Evolutionary conservation across 2,888 invertebrate genomes (phyloP).

Genomic region (Blera fallax): DNA sequence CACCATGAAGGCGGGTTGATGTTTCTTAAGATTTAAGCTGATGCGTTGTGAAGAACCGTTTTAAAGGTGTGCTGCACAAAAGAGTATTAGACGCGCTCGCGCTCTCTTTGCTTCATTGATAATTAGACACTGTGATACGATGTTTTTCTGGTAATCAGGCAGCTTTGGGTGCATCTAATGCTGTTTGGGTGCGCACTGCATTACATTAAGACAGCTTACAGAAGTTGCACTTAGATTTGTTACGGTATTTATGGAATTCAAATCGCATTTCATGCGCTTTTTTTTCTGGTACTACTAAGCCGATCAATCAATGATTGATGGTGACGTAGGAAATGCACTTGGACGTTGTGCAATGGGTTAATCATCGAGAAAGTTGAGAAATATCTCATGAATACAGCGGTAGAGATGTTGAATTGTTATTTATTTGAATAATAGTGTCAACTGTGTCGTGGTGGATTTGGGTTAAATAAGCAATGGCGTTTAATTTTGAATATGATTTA

Average conservation of each 20-base stretch:
- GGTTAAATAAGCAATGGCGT: neutral
- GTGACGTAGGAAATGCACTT: slow-evolving; percentile 36
- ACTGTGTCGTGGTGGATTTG: neutral
- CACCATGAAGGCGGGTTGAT: neutral
- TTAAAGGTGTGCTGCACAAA: neutral
- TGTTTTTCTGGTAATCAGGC: neutral
- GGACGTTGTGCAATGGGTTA: slow-evolving; percentile 27
- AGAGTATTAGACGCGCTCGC: neutral
- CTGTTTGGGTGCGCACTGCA: neutral
- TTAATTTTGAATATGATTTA: neutral
- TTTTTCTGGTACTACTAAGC: slow-evolving; percentile 18
- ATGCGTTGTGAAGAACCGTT: neutral
- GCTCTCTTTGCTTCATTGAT: neutral
- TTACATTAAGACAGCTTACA: neutral
- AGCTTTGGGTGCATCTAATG: neutral
- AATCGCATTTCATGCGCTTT: slow-evolving; percentile 9
- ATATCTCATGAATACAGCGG: slow-evolving; percentile 1
- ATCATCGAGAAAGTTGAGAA: slow-evolving; percentile 26
- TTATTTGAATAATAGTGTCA: slow-evolving; percentile 11
- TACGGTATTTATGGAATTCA: slow-evolving; percentile 5
- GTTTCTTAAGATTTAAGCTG: neutral
- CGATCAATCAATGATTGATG: slow-evolving; percentile 38
- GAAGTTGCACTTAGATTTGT: neutral
- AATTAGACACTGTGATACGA: slow-evolving; percentile 8
- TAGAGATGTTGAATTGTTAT: neutral